phyloP scores from a whole-genome alignment of 2,797 vertebrate genomes.

The Masticophis lateralis region DNA sequence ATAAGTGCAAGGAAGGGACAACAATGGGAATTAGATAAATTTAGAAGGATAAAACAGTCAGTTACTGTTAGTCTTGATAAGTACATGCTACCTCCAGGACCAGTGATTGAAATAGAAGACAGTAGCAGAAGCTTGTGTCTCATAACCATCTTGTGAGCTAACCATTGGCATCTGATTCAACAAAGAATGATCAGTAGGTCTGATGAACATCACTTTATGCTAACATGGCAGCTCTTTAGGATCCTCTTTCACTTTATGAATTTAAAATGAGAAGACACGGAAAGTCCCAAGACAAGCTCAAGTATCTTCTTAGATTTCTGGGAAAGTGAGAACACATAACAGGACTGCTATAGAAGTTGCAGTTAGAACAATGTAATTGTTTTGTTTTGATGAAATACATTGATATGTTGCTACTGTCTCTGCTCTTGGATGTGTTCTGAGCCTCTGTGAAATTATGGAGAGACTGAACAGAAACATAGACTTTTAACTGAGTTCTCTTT shows the following conservation, averaged over 20 bases:
- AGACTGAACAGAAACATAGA: background rate
- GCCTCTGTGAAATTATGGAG: background rate
- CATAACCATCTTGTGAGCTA: background rate
- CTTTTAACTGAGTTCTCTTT: background rate
- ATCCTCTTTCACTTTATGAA: background rate
- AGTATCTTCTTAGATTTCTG: background rate
- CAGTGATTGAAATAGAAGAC: background rate
- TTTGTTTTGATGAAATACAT: background rate
- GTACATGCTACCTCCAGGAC: background rate
- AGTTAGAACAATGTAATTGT: background rate
- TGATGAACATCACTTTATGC: background rate
- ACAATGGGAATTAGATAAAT: background rate
- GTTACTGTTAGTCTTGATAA: background rate
- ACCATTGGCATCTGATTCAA: background rate
- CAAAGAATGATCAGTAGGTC: background rate
- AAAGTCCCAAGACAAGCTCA: background rate
- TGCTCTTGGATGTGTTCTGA: background rate
- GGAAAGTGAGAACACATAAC: background rate
- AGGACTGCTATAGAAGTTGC: background rate
- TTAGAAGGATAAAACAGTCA: background rate
- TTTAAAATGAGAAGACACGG: background rate
- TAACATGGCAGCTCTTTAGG: background rate
- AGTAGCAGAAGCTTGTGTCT: no score
- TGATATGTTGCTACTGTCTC: background rate
- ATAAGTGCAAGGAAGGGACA: background rate